Evolutionary conservation across 1,140 invertebrate genomes (phyloP).

Genomic region (Sinella curviseta): DNA sequence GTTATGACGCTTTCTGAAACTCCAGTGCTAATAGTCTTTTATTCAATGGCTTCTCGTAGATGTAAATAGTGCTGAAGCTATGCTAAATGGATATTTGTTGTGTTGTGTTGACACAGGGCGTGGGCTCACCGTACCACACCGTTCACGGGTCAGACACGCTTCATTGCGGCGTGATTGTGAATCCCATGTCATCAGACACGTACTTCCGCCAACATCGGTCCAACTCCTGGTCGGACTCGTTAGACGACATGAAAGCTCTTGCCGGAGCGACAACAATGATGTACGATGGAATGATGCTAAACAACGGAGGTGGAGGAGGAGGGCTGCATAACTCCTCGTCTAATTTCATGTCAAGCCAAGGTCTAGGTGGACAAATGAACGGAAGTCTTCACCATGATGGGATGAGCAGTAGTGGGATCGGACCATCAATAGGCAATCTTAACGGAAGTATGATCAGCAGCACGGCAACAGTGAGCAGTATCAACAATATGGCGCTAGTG

Average conservation of each 20-base stretch:
- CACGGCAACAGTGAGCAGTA: background rate
- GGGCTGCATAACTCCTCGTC: constrained; percentile 16
- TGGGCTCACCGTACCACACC: constrained; percentile 86
- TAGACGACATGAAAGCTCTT: constrained; percentile 66
- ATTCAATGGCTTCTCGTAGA: too few species aligned
- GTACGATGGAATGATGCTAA: background rate
- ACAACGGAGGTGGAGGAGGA: background rate
- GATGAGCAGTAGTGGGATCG: background rate
- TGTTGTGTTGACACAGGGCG: constrained; percentile 58
- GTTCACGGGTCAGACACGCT: constrained; percentile 76
- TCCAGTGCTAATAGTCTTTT: too few species aligned
- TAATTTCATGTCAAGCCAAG: background rate
- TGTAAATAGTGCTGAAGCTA: background rate
- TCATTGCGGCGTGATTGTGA: constrained; percentile 58
- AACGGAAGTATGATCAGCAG: background rate
- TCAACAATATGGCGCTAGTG: background rate
- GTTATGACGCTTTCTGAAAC: too few species aligned
- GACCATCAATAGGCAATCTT: background rate
- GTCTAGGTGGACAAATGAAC: background rate
- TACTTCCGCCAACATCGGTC: constrained; percentile 66
- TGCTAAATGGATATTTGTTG: background rate
- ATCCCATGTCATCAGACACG: constrained; percentile 41
- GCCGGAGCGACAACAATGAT: background rate
- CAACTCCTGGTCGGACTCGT: constrained; percentile 83
- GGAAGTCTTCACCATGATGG: background rate